phyloP scores from a whole-genome alignment of 2,797 vertebrate species.

The Neosilurus hyrtlii region DNA sequence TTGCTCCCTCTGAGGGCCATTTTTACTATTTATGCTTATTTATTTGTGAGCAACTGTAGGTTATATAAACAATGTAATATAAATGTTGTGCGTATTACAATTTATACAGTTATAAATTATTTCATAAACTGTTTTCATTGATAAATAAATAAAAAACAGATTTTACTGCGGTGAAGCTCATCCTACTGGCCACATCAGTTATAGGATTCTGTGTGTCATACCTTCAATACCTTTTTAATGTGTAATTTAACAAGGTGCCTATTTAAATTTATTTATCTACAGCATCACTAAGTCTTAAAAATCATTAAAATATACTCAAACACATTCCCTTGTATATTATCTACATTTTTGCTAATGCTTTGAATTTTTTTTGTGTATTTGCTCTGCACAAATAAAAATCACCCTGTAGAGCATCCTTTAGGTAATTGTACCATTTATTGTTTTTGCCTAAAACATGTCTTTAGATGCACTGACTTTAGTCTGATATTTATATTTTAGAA shows the following conservation, averaged over 20 bases:
- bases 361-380: not conserved
- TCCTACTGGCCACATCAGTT: not conserved
- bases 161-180: slow-evolving; percentile 9
- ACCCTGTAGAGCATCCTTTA: not conserved
- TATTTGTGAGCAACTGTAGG: not conserved
- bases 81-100: not conserved
- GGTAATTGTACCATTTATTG: not conserved
- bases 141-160: not conserved
- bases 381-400: not conserved
- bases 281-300: not conserved
- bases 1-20: too few species aligned
- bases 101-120: not conserved
- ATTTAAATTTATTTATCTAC: not conserved
- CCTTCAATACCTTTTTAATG: not conserved
- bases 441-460: not conserved
- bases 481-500: not conserved
- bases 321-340: not conserved
- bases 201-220: not conserved
- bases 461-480: not conserved
- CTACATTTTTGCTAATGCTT: not conserved
- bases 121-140: not conserved
- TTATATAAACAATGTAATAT: not conserved
- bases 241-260: not conserved
- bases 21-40: not conserved
- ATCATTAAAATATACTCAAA: not conserved